Percentiles rank a stretch among this genome's conserved stretches.
phyloP scores from a whole-genome alignment of 1,140 invertebrate species.

The Drosophila melanogaster region DNA sequence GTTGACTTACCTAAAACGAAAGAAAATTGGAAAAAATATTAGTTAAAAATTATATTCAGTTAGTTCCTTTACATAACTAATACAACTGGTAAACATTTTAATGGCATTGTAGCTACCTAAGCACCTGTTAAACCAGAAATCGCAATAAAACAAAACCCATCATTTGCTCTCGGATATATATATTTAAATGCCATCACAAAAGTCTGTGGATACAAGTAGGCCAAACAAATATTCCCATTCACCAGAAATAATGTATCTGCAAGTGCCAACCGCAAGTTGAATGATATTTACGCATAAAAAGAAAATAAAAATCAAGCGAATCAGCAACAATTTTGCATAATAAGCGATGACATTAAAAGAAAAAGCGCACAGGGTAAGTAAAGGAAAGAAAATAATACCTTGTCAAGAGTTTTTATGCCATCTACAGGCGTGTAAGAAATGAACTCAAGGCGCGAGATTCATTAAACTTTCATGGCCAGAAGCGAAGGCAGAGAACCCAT shows the following conservation, averaged over 20 bases:
- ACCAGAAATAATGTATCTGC: conserved; percentile 26
- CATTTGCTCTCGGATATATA: neutral
- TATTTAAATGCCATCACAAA: neutral
- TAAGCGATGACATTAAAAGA: conserved; percentile 63
- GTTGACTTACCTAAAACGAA: conserved; percentile 58
- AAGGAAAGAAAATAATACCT: conserved; percentile 16
- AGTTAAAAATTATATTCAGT: neutral
- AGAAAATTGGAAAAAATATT: conserved; percentile 6
- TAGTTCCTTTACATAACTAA: too few species aligned
- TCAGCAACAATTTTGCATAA: conserved; percentile 68
- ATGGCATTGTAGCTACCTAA: neutral
- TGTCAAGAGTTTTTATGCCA: conserved; percentile 43
- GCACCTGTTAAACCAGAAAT: neutral
- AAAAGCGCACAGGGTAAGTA: conserved; percentile 17
- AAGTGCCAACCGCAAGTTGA: conserved; percentile 24
- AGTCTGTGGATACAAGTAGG: neutral
- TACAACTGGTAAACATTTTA: neutral
- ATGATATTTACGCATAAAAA: conserved; percentile 39
- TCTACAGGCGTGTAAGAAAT: conserved; percentile 26
- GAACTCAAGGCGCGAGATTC: conserved; percentile 40
- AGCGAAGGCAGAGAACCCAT: conserved; percentile 38
- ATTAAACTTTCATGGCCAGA: conserved; percentile 70
- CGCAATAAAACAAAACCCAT: neutral
- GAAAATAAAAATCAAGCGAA: conserved; percentile 53
- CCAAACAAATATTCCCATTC: conserved; percentile 1